Conservation (phyloP, 2,797 vertebrate species). For the Synaphobranchus kaupii region DNA sequence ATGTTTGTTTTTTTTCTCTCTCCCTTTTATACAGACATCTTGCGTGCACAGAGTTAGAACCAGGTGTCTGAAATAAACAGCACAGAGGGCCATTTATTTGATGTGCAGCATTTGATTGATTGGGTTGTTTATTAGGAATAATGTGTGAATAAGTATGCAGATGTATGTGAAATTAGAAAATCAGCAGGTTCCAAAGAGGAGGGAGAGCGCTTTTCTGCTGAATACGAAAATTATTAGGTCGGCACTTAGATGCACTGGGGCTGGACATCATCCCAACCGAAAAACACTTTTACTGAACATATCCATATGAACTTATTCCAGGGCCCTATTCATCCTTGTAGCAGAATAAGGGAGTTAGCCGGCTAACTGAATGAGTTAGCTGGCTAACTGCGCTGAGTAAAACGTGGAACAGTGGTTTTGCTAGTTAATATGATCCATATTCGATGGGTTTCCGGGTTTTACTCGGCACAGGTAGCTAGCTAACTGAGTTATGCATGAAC, state of each 20-base stretch:
- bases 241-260: background rate
- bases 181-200: background rate
- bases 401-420: too few species aligned
- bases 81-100: background rate
- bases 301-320: background rate
- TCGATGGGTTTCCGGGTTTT: too few species aligned
- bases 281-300: background rate
- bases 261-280: background rate
- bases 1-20: too few species aligned
- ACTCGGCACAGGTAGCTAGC: too few species aligned
- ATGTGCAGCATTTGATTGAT: background rate
- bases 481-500: too few species aligned
- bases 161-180: background rate
- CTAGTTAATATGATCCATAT: too few species aligned
- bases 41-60: background rate
- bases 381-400: too few species aligned
- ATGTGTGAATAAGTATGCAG: background rate
- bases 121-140: background rate
- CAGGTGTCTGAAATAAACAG: background rate
- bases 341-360: too few species aligned
- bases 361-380: background rate
- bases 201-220: background rate
- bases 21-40: background rate
- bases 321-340: too few species aligned
- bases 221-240: background rate